These are phyloP conservation scores for Spialia ferax DNA, from an alignment of 2,888 invertebrate genomes.

Conservation along the genomic window DNA sequence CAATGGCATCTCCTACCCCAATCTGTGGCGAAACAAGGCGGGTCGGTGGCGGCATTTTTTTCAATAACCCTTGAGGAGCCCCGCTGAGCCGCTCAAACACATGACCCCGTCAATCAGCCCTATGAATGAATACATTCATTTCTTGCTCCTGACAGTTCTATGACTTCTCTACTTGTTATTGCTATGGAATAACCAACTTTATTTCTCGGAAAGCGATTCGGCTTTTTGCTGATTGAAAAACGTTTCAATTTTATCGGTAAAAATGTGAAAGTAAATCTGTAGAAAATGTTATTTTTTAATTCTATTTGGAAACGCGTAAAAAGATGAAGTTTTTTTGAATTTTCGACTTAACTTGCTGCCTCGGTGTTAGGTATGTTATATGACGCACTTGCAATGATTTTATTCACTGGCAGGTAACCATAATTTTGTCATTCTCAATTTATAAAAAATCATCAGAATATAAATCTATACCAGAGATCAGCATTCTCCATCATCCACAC, in stretches of 20 bases:
- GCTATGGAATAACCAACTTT: slow-evolving; percentile 28
- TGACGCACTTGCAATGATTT: background rate
- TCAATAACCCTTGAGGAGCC: slow-evolving; percentile 76
- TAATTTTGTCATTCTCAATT: too few relatives aligned
- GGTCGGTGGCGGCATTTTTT: slow-evolving; percentile 66
- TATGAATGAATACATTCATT: slow-evolving; percentile 57
- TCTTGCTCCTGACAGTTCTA: slow-evolving; percentile 57
- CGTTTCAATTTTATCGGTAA: slow-evolving; percentile 34
- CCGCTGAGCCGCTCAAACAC: slow-evolving; percentile 75
- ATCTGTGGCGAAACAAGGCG: slow-evolving; percentile 74
- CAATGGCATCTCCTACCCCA: slow-evolving; percentile 54
- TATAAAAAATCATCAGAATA: too few relatives aligned
- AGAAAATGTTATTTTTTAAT: too few relatives aligned
- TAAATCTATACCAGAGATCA: too few relatives aligned
- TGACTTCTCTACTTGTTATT: slow-evolving; percentile 47
- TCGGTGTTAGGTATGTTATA: background rate
- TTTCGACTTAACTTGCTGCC: background rate
- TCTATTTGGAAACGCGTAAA: slow-evolving; percentile 15
- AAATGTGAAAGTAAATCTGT: slow-evolving; percentile 24
- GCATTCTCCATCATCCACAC: too few relatives aligned
- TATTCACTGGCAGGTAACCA: background rate
- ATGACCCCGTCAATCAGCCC: slow-evolving; percentile 63
- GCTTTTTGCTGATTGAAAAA: slow-evolving; percentile 32
- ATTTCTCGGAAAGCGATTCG: slow-evolving; percentile 31
- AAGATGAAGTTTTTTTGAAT: slow-evolving; percentile 3